Evolutionary conservation across 2,113 vertebrate genomes (phyloP).

Genomic region (Picathartes gymnocephalus): DNA sequence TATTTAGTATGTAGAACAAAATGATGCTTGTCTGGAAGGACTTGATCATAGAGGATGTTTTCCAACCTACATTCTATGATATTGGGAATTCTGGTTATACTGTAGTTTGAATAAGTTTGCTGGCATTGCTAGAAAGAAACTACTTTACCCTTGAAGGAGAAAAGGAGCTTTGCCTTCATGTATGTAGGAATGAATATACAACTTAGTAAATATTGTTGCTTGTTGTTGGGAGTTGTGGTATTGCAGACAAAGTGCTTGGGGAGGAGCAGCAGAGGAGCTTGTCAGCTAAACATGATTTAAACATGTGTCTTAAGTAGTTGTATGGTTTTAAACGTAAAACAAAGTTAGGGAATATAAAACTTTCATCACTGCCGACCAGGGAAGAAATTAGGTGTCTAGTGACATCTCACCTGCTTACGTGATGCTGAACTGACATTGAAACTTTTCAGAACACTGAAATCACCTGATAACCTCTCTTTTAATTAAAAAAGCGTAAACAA

Average conservation of each 20-base stretch:
- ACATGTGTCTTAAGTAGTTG: not conserved
- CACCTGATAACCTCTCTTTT: not conserved
- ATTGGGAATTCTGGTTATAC: not conserved
- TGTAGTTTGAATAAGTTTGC: not conserved
- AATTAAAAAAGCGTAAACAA: not conserved
- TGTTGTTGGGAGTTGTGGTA: not conserved
- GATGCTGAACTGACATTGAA: not conserved
- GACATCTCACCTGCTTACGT: not conserved
- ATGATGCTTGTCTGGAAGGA: not conserved
- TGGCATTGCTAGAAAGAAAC: not conserved
- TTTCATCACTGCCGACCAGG: not conserved
- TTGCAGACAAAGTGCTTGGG: not conserved
- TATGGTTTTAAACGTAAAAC: not conserved
- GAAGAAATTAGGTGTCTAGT: not conserved
- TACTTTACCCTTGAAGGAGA: not conserved
- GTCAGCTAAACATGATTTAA: not conserved
- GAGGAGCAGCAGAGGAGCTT: not conserved
- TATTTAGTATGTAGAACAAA: not conserved
- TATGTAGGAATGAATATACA: not conserved
- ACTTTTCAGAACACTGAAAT: not conserved
- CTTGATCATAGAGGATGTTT: not conserved
- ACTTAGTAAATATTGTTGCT: not conserved
- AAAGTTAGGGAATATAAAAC: not conserved
- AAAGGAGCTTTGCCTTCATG: not conserved
- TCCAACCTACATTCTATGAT: not conserved